A percentile compares a stretch with the other conserved stretches of the same genome.
These are phyloP conservation scores for Salticus scenicus DNA, from an alignment of 2,888 invertebrate genomes.

Conservation along the genomic window DNA sequence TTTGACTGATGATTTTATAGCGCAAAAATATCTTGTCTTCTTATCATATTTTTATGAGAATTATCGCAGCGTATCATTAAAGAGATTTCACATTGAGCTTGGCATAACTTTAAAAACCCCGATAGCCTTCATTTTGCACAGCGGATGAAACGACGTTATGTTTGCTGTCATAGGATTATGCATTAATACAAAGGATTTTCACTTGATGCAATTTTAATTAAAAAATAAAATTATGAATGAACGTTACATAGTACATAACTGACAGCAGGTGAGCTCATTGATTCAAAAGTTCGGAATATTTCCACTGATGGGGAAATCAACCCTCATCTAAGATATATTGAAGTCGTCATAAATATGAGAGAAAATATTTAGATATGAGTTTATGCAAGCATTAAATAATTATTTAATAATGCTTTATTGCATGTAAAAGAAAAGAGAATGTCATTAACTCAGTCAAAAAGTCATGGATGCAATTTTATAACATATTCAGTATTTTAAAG, in stretches of 20 bases:
- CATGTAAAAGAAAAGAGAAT: too few species aligned
- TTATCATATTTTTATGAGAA: background rate
- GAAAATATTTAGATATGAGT: background rate
- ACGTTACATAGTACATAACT: background rate
- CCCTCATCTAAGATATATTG: background rate
- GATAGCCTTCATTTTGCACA: background rate
- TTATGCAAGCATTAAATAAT: too few species aligned
- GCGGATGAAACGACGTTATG: background rate
- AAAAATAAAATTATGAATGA: constrained; percentile 1
- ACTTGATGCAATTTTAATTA: background rate
- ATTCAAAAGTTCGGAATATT: background rate
- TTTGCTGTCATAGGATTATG: background rate
- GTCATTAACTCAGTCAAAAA: too few species aligned
- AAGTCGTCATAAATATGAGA: background rate
- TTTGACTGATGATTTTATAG: too few species aligned
- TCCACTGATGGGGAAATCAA: background rate
- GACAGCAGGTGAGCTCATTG: background rate
- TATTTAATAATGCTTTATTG: too few species aligned
- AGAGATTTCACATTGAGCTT: background rate
- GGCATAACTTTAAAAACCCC: background rate
- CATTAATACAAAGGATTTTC: background rate
- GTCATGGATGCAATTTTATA: too few species aligned
- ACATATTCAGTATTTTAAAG: too few species aligned
- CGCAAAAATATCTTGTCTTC: too few species aligned
- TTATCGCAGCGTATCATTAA: background rate